Conservation (phyloP, 2,797 vertebrate species). For the Gobionotothen gibberifrons region DNA sequence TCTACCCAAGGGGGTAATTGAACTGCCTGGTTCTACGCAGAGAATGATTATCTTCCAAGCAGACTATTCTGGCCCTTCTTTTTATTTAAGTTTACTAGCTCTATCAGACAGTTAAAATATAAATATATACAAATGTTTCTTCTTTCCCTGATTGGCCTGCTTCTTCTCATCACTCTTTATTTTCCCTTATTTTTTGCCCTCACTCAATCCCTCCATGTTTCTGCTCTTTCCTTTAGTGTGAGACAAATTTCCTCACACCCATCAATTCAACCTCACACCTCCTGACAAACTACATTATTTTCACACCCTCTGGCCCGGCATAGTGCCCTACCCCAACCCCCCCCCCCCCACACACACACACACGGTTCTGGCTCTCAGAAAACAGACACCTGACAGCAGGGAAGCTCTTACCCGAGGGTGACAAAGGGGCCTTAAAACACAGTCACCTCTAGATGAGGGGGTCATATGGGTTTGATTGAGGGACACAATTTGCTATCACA, state of each 20-base stretch:
- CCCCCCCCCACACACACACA: background rate
- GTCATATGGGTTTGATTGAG: conserved; percentile 3
- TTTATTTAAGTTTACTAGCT: conserved; percentile 20
- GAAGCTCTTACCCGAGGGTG: conserved; percentile 34
- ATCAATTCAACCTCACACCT: conserved; percentile 68
- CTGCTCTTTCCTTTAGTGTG: conserved; percentile 23
- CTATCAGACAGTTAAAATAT: conserved; percentile 19
- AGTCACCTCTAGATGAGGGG: conserved; percentile 13
- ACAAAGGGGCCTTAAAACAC: conserved; percentile 43
- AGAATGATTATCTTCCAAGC: conserved; percentile 39
- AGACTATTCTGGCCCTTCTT: conserved; percentile 18
- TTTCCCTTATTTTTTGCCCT: background rate
- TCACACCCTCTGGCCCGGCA: conserved; percentile 11
- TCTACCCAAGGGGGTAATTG: conserved; percentile 50
- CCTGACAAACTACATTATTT: conserved; percentile 57
- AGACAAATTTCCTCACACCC: conserved; percentile 65
- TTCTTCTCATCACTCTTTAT: conserved; percentile 1
- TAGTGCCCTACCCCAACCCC: background rate
- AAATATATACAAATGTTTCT: background rate
- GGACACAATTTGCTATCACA: conserved; percentile 10
- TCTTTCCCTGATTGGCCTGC: conserved; percentile 1
- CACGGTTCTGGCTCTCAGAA: conserved; percentile 6
- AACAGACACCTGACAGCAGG: conserved; percentile 35
- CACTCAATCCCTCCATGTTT: background rate
- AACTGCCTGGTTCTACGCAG: conserved; percentile 37